Base-by-base conservation (phyloP, 2,888 invertebrate species). In the Drosophila atroscutellata region DNA sequence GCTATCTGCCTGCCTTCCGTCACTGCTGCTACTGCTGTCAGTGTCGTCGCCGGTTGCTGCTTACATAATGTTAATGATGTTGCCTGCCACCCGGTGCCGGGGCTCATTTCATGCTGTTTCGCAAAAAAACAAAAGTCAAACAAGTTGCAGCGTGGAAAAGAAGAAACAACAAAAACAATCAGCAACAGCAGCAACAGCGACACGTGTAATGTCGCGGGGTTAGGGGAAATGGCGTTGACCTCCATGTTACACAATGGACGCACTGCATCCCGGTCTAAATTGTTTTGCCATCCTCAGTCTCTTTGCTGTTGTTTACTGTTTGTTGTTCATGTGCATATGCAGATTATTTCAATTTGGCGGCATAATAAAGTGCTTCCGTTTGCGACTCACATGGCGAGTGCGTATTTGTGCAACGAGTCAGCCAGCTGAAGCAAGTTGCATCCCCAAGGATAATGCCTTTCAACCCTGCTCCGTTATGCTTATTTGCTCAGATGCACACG, bases 61-160 rank as follows among this genome's bases (percentile, higher is more conserved):
- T 87, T 85, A 85, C 83, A 87, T 85, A 85, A 87, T 85, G 87
- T 85, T 85, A 85, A 85, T 85, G 88, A 85, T 85, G 84, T 84
- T 78, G 86, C 80, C 24, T 67, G 75, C 72, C 62, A 57, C 60
- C 61, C 59, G 45, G 66, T 42, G 66, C 51, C 58, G 70, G 66
- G 72, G 68, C 83, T 83, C 86, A 81, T 86, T 86, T 84, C 80
- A 82, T 74, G 81, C 77, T 81, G 70, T 72, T 80, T 73, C 28
- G 70, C 75, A 77, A 80, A 78, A 84, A 80, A 84, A 81, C 77
- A 86, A 84, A 86, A 69, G 82, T 84, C 80, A 80, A 77, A 73
- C 65, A 64, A 65, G 45, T 49, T 64, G 57, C 37, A 50, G 64
- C 49, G 34, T 52, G 37, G 50, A 15, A 20, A 52, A 39, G 11